Evolutionary conservation across 2,888 invertebrate genomes (phyloP).

Genomic region (Carpatolechia fugitivella): DNA sequence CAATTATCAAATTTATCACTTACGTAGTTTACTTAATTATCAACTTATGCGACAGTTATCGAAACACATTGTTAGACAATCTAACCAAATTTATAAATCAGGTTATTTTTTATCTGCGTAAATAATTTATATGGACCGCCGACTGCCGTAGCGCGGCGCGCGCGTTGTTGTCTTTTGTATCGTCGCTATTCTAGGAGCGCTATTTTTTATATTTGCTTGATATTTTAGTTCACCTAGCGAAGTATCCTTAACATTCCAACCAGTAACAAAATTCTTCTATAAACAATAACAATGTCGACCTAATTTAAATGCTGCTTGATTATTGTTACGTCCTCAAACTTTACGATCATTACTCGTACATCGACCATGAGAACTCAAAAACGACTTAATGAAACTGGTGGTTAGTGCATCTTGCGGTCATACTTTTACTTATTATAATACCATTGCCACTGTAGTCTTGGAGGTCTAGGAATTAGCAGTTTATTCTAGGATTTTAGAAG

Average conservation of each 20-base stretch:
- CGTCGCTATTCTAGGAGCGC: conserved; percentile 12
- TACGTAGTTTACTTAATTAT: too few relatives aligned
- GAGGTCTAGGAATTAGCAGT: too few relatives aligned
- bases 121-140: too few relatives aligned
- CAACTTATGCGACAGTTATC: too few relatives aligned
- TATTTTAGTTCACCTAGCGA: too few relatives aligned
- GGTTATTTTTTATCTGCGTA: too few relatives aligned
- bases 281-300: neutral
- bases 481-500: too few relatives aligned
- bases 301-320: conserved; percentile 7
- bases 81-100: too few relatives aligned
- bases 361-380: neutral
- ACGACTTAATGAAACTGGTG: neutral
- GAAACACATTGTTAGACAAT: too few relatives aligned
- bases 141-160: conserved; percentile 26
- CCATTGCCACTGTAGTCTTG: too few relatives aligned
- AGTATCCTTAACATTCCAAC: too few relatives aligned
- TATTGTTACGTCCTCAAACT: conserved; percentile 3
- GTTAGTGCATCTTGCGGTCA: neutral
- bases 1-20: too few relatives aligned
- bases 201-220: neutral
- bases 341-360: neutral
- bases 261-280: neutral
- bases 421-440: neutral
- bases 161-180: conserved; percentile 68